Evolutionary conservation across 2,113 vertebrate genomes (phyloP).

Genomic region (Orcinus orca): DNA sequence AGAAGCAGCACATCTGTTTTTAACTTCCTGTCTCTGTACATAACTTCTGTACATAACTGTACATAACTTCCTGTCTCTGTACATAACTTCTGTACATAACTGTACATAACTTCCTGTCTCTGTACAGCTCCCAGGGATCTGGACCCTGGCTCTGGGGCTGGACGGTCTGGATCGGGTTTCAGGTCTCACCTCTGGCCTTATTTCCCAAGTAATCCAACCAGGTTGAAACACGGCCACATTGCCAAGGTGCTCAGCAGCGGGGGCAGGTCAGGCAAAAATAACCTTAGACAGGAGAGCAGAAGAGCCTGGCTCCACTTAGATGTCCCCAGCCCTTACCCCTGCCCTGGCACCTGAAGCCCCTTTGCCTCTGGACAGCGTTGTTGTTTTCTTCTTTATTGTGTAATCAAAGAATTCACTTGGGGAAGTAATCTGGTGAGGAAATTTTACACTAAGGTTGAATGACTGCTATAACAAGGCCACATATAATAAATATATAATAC

Average conservation of each 20-base stretch:
- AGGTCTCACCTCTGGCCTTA: slow-evolving; percentile 29
- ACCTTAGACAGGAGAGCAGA: neutral
- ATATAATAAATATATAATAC: neutral
- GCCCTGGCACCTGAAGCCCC: neutral
- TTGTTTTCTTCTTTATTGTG: neutral
- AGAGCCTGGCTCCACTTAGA: neutral
- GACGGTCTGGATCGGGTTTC: neutral
- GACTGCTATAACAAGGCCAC: neutral
- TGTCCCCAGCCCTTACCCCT: accelerated
- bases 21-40: neutral
- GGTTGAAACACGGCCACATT: neutral
- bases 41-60: no score
- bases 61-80: no score
- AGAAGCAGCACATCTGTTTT: neutral
- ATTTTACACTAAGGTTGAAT: neutral
- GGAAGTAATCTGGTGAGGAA: neutral
- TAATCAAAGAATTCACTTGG: neutral
- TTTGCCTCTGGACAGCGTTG: neutral
- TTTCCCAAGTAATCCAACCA: slow-evolving; percentile 39
- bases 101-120: neutral
- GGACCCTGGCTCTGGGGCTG: neutral
- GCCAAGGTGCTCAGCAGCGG: neutral
- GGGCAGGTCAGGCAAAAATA: neutral
- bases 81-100: no score
- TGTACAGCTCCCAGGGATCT: neutral